Conservation (phyloP, 2,888 invertebrate species). For the Merodon equestris region DNA sequence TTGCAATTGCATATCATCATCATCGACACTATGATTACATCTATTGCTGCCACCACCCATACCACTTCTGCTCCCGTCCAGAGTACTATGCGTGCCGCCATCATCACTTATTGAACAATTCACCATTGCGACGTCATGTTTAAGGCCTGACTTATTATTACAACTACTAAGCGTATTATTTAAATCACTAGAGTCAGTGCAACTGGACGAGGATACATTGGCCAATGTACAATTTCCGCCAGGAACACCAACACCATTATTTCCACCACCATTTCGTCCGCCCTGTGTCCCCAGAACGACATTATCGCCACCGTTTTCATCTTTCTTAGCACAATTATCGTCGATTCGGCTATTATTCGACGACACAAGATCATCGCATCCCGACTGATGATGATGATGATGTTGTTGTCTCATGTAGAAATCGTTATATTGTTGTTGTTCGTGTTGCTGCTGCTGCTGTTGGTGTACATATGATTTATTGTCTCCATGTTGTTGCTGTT, state of each 20-base stretch:
- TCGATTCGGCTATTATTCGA: slow-evolving; percentile 10
- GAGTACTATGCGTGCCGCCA: background rate
- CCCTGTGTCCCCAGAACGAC: slow-evolving; percentile 47
- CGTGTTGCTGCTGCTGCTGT: slow-evolving; percentile 61
- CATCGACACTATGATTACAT: slow-evolving; percentile 51
- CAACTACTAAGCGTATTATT: slow-evolving; percentile 74
- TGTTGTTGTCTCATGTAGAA: slow-evolving; percentile 56
- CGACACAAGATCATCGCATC: background rate
- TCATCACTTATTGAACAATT: slow-evolving; percentile 77
- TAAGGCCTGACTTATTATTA: slow-evolving; percentile 73
- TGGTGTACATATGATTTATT: slow-evolving; percentile 62
- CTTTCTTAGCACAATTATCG: slow-evolving; percentile 20
- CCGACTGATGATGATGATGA: slow-evolving; percentile 24
- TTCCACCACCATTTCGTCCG: slow-evolving; percentile 24
- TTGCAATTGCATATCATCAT: slow-evolving; percentile 41
- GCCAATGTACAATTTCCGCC: slow-evolving; percentile 66
- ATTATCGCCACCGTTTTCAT: slow-evolving; percentile 33
- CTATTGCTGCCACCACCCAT: slow-evolving; percentile 36
- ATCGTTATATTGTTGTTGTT: slow-evolving; percentile 59
- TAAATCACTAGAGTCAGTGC: slow-evolving; percentile 72
- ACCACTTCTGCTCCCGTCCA: slow-evolving; percentile 38
- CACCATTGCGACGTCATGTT: slow-evolving; percentile 77
- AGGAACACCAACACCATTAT: slow-evolving; percentile 54
- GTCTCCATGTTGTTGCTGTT: slow-evolving; percentile 55
- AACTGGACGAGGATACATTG: slow-evolving; percentile 66